These are phyloP conservation scores for Cromileptes altivelis DNA, from an alignment of 2,113 vertebrate genomes.

Conservation along the genomic window DNA sequence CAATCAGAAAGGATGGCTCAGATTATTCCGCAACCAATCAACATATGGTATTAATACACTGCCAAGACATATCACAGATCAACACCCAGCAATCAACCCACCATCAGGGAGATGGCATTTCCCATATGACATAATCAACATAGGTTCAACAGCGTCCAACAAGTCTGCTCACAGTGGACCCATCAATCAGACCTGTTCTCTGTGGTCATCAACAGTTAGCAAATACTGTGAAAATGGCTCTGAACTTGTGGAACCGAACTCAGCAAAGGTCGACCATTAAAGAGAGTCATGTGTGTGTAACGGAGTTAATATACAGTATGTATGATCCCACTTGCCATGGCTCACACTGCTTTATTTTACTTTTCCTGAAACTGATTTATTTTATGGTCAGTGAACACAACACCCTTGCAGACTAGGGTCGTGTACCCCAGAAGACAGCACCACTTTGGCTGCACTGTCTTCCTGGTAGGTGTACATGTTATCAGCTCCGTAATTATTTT, in stretches of 20 bases:
- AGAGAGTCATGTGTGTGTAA: background rate
- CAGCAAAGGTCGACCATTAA: background rate
- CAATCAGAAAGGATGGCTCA: slow-evolving; percentile 12
- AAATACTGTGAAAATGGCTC: background rate
- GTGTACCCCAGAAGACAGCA: no score
- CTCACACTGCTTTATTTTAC: no score
- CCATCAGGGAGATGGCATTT: background rate
- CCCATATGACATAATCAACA: background rate
- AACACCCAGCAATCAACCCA: slow-evolving; percentile 5
- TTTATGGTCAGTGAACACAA: no score
- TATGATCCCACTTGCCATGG: no score
- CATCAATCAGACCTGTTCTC: background rate
- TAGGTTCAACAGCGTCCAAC: background rate
- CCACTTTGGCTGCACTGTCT: no score
- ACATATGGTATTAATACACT: background rate
- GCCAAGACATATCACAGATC: background rate
- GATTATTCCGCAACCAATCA: slow-evolving; percentile 29
- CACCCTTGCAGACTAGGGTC: no score
- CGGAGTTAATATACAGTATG: no score
- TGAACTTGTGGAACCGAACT: background rate
- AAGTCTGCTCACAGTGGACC: background rate
- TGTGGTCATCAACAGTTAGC: background rate
- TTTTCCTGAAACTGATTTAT: no score
- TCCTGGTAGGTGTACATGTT: no score
- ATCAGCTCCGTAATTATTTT: no score